Percentiles rank a stretch among this genome's conserved stretches.
These are phyloP conservation scores for Temnothorax nylanderi DNA, from an alignment of 1,140 invertebrate species.

Conservation along the genomic window DNA sequence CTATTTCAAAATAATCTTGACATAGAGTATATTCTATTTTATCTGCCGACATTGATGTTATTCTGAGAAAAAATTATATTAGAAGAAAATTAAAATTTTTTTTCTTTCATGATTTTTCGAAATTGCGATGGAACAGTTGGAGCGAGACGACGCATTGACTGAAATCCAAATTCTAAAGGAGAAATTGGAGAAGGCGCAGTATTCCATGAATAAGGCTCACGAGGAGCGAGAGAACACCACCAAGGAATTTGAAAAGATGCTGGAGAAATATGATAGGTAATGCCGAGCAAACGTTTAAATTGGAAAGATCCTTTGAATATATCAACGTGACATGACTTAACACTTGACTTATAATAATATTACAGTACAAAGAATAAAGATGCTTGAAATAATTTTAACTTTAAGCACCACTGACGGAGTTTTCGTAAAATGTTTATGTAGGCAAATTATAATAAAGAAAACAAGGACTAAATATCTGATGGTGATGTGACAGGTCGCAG, in stretches of 20 bases:
- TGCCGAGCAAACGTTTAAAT: background rate
- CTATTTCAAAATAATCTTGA: slow-evolving; percentile 8
- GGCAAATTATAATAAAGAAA: background rate
- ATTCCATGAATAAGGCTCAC: slow-evolving; percentile 91
- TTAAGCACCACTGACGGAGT: background rate
- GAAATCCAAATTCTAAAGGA: slow-evolving; percentile 96
- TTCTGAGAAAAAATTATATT: background rate
- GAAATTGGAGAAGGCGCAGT: slow-evolving; percentile 94
- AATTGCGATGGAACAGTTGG: slow-evolving; percentile 87
- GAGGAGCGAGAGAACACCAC: slow-evolving; percentile 95
- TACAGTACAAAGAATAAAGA: background rate
- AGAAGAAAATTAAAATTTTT: background rate
- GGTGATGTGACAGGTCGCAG: slow-evolving; percentile 89
- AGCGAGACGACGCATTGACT: slow-evolving; percentile 93
- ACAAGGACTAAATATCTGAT: slow-evolving; percentile 53
- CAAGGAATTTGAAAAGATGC: slow-evolving; percentile 96
- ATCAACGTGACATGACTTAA: background rate
- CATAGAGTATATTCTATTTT: slow-evolving; percentile 20
- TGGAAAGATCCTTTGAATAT: background rate
- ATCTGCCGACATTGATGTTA: slow-evolving; percentile 13
- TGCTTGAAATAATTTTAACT: slow-evolving; percentile 26
- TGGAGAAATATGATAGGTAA: slow-evolving; percentile 97
- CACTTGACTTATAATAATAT: background rate
- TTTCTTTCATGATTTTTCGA: background rate
- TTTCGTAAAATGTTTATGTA: background rate